Base-by-base conservation (phyloP, 2,888 invertebrate genomes). In the Tyria jacobaeae region DNA sequence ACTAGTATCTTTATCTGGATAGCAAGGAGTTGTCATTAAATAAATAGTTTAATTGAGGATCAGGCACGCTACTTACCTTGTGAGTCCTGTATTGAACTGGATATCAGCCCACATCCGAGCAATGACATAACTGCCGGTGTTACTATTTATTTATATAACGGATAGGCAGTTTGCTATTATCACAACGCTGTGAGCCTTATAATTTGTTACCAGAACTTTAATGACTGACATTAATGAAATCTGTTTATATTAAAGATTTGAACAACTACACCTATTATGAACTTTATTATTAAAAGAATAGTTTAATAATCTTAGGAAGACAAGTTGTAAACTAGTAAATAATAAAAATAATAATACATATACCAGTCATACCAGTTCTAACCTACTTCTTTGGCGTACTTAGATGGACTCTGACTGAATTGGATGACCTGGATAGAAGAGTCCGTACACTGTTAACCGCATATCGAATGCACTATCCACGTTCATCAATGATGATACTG, bases 11-110 rank as follows among this genome's bases (percentile, higher is more conserved):
- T 60, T 59, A 72, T 72, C 76, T 74, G 75, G 66, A 76, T 67
- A 70, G 62, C 68, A 72, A 73, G 71, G 64, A 70, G 55, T 61
- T 48, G 66, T 64, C 63, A 65, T 75, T 71, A 68, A 64, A 66
- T 66, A 70, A 68, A 74, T 70, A 68, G 68, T 70, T 73, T 59
- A 60, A 73, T 70, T 61, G 67, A 66, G 37, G 55, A 72, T 66
- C 69, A 70, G 63, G 65, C 70, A 66, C 51, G 51, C 57, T 47
- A 70, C 66, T 74, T 72, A 72, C 68, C 68, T 76, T 66, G 66
- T 67, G 60, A 56, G n/a, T 51, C 24, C 63, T 51, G 64, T 68
- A 56, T 62, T 66, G 60, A 60, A 67, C 70, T 68, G 49, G 60
- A 61, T 60, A 74, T 72, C 66, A 70, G 64, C 57, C 59, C 63